A percentile compares a stretch with the other conserved stretches of the same genome.
phyloP scores from a whole-genome alignment of 2,888 invertebrate genomes.

The Dorcus parallelipipedus region DNA sequence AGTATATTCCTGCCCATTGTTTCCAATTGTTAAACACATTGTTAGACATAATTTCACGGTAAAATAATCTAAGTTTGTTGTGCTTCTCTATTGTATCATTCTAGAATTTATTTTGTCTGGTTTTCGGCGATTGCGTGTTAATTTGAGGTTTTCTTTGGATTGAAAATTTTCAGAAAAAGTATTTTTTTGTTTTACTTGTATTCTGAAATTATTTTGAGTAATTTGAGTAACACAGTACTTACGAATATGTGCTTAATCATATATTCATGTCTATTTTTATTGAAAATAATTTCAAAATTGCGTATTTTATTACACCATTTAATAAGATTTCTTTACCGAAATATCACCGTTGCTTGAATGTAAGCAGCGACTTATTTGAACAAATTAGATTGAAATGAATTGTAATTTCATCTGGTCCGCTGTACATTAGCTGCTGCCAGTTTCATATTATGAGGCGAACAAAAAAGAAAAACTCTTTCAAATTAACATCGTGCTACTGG shows the following conservation, averaged over 20 bases:
- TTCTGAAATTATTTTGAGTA: too few relatives aligned
- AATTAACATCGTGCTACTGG: constrained; percentile 45
- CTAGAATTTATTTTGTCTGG: too few relatives aligned
- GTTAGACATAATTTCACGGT: constrained; percentile 28
- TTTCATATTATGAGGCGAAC: constrained; percentile 27
- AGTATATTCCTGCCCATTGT: constrained; percentile 21
- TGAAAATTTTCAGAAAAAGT: too few relatives aligned
- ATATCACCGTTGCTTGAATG: not conserved
- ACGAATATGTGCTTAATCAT: too few relatives aligned
- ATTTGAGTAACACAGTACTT: too few relatives aligned
- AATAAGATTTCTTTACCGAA: not conserved
- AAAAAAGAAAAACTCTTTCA: constrained; percentile 41
- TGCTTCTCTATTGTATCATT: constrained; percentile 11
- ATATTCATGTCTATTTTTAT: not conserved
- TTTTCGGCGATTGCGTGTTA: too few relatives aligned
- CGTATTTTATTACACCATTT: not conserved
- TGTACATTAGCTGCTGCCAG: constrained; percentile 33
- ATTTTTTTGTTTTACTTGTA: too few relatives aligned
- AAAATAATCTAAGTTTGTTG: constrained; percentile 13
- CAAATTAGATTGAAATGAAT: constrained; percentile 25
- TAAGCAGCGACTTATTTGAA: constrained; percentile 11
- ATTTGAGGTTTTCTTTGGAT: too few relatives aligned
- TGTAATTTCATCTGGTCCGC: constrained; percentile 34
- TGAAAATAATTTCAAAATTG: not conserved
- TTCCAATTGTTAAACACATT: constrained; percentile 29